Base-by-base conservation (phyloP, 2,797 vertebrate species). In the Siniperca undulata region DNA sequence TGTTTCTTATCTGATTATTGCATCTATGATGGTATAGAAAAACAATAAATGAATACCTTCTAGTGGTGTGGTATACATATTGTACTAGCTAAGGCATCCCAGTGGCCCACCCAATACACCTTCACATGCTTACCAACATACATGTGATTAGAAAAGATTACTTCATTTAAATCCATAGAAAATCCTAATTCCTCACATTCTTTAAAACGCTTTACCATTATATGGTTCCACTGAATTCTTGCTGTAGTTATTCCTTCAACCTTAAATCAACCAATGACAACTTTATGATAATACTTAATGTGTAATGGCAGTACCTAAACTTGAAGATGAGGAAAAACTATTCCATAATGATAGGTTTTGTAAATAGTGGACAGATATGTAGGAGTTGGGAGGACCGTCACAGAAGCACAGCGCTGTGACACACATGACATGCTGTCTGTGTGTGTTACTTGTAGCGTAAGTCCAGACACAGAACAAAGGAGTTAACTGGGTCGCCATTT, bases 401-500 rank as follows among this genome's bases (percentile, higher is more conserved):
- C 36, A 56, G 20, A 44, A 2, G 12, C 72, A 75, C 55, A 74
- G 66, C 13, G 14, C 52, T 61, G 30, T 70, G 62, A 83, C 79
- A 82, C 82, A 84, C 77, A 88, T 69, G 82, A 56, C 74, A 68
- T 60, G 73, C 42, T 79, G 83, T 77, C 65, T 79, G 34, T 83
- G 64, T 68, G 85, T 71, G 70, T 88, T 64, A 73, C 78, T 87
- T 55, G 73, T 76, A 78, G 75, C 27, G 36, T 68, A 81, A 78
- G 61, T 84, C 78, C 87, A 87, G 72, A 89, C 77, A 62, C 77
- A 86, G 83, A 90, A 93, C 92, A 94, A 93, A 92, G 77, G 82
- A 73, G 78, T 80, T 88, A 94, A 93, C 82, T 95, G 90, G 93
- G 93, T 91, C 89, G 80, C 69, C 44, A 34, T 84, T 78, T 74